Evolutionary conservation across 2,888 invertebrate species (phyloP), one percentile per base, ranked within the genome.

Genomic region (Zaprionus obscuricornis): DNA sequence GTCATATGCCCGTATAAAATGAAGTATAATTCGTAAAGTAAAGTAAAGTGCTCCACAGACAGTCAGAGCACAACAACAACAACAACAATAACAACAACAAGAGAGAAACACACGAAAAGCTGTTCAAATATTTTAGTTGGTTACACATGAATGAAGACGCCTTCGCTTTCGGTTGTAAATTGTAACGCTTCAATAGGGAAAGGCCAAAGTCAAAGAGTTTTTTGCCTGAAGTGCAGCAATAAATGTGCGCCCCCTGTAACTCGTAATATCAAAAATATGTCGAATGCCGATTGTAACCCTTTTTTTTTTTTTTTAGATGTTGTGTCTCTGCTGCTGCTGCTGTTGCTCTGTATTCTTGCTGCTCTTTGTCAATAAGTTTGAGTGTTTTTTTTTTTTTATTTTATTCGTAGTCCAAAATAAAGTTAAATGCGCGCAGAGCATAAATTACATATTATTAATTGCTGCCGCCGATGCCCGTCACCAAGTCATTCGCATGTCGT

Each of bases 371-470:
- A 76, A 79, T 76, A 72, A 75, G 73, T 74, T 66, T 64, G 59
- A 68, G 79, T 76, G 68, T 78, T 70, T 72, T 64, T 75, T 67
- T 66, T 66, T 47, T 16, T 75, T 67, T 66, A 66, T 47, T 16
- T 26, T 17, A 24, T 26, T 10, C 5, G 11, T 10, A 36, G 22
- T 20, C 31, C 4, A 7, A 43, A 59, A 65, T 63, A 57, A 60
- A 83, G 83, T 71, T 66, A 74, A 79, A 75, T 64, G 55, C 27
- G 31, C 63, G 74, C 68, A 45, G 56, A 66, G 60, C 74, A 84
- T 85, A 85, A 85, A 78, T 81, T 74, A 81, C 65, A 69, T 70
- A 74, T 83, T 84, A 84, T 85, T 84, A 84, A 85, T 85, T 81
- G 85, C 74, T 29, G 57, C 63, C 63, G 67, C 58, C 63, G 57